These are phyloP conservation scores for Numenius phaeopus DNA, from an alignment of 2,797 vertebrate genomes.

Conservation along the genomic window DNA sequence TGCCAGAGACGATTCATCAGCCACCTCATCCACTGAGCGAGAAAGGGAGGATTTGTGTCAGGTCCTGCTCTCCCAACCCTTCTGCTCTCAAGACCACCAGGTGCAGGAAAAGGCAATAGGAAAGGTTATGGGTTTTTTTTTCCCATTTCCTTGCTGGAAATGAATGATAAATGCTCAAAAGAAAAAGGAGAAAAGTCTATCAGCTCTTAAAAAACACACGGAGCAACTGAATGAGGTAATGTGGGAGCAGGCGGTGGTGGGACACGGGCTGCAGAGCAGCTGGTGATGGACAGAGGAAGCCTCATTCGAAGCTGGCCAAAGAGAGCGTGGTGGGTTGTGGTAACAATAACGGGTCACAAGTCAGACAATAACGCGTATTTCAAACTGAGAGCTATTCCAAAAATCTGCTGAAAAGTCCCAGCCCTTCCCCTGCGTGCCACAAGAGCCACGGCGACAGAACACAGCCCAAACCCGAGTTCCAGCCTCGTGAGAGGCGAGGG, in stretches of 20 bases:
- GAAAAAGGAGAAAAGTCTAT: neutral
- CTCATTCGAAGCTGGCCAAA: neutral
- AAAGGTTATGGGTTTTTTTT: neutral
- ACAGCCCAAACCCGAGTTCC: neutral
- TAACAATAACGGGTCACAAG: neutral
- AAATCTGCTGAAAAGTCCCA: neutral
- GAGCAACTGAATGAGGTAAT: neutral
- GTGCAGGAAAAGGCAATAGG: constrained; percentile 15
- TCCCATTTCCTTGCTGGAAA: neutral
- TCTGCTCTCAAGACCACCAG: neutral
- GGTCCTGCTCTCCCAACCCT: neutral
- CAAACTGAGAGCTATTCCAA: neutral
- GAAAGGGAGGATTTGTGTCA: neutral
- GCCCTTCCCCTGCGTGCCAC: neutral
- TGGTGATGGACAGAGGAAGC: neutral
- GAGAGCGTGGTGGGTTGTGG: neutral
- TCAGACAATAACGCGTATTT: neutral
- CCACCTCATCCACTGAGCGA: neutral
- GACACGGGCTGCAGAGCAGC: neutral
- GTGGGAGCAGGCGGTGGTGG: neutral
- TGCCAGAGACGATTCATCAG: neutral
- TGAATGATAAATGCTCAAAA: neutral
- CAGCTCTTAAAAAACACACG: neutral
- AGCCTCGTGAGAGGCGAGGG: neutral
- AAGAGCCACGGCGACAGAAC: neutral